A percentile compares a stretch with the other conserved stretches of the same genome.
phyloP scores from a whole-genome alignment of 1,140 invertebrate genomes.

The Pogonomyrmex californicus region DNA sequence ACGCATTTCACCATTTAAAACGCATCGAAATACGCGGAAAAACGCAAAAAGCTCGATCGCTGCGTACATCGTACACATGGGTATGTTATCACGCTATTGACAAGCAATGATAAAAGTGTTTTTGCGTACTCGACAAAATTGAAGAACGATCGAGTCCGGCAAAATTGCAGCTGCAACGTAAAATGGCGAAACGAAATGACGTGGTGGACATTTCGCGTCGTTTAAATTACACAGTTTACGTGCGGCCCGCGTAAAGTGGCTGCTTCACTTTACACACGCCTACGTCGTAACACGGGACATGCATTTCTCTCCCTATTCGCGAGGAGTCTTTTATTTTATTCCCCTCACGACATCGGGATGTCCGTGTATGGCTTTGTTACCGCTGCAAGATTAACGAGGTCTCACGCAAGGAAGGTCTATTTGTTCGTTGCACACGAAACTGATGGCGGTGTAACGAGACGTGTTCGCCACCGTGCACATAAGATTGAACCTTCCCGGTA shows the following conservation, averaged over 20 bases:
- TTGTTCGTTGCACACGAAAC: slow-evolving; percentile 46
- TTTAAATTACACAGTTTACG: slow-evolving; percentile 35
- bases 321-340: slow-evolving; percentile 62
- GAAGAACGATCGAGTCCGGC: neutral
- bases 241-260: slow-evolving; percentile 4
- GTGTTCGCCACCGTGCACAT: slow-evolving; percentile 47
- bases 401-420: slow-evolving; percentile 53
- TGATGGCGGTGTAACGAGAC: slow-evolving; percentile 60
- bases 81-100: neutral
- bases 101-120: slow-evolving; percentile 32
- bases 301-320: slow-evolving; percentile 15
- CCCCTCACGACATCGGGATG: slow-evolving; percentile 48
- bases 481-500: slow-evolving; percentile 57
- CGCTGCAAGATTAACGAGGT: slow-evolving; percentile 72
- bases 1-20: slow-evolving; percentile 6
- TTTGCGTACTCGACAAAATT: slow-evolving; percentile 12
- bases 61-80: neutral
- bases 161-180: slow-evolving; percentile 3
- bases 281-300: slow-evolving; percentile 4
- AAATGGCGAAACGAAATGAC: slow-evolving; percentile 17
- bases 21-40: neutral
- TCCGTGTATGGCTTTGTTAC: slow-evolving; percentile 62
- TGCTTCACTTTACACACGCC: slow-evolving; percentile 49
- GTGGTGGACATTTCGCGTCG: neutral
- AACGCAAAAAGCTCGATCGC: neutral